Base-by-base conservation (phyloP, 2,888 invertebrate species). In the Falcaria lacertinaria region DNA sequence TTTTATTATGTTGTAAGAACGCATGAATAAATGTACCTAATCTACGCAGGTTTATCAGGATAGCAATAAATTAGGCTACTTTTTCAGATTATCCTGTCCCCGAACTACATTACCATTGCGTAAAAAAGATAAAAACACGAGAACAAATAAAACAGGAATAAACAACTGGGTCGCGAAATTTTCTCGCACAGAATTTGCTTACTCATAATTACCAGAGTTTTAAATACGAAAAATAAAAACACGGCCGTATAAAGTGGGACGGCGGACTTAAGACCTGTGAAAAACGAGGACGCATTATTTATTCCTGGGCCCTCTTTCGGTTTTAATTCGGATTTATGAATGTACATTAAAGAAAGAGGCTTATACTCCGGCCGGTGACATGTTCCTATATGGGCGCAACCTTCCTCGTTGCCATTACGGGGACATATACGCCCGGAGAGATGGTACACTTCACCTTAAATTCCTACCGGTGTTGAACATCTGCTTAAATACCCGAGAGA, bases 261-360 rank as follows among this genome's bases (percentile, higher is more conserved):
- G 66, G 57, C 57, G 72, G 77, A 75, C 80, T 81, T 83, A 86
- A 83, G 84, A 77, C 82, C 79, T 77, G 72, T 83, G 78, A 86
- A 81, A 82, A 85, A 86, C 73, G 84, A 77, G 74, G 57, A 54
- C 57, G 65, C 80, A 85, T 86, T 86, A 83, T 82, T 86, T 85
- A 86, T 82, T 74, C 72, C 65, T 46, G 57, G 68, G 69, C 68
- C 77, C 78, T 80, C 75, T 79, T 85, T 76, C 64, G 65, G 74
- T 81, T 82, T 85, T 84, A 86, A 87, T 85, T 84, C 83, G 76
- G 79, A 87, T 87, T 85, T 86, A 87, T 86, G 80, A 79, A 75
- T 80, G 71, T 71, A 80, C 78, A 81, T 85, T 80, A 80, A 75
- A 79, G 76, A 76, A 80, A 73, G 74, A 71, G 67, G 77, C 79